Base-by-base conservation (phyloP, 2,888 invertebrate species). In the Suillia variegata region DNA sequence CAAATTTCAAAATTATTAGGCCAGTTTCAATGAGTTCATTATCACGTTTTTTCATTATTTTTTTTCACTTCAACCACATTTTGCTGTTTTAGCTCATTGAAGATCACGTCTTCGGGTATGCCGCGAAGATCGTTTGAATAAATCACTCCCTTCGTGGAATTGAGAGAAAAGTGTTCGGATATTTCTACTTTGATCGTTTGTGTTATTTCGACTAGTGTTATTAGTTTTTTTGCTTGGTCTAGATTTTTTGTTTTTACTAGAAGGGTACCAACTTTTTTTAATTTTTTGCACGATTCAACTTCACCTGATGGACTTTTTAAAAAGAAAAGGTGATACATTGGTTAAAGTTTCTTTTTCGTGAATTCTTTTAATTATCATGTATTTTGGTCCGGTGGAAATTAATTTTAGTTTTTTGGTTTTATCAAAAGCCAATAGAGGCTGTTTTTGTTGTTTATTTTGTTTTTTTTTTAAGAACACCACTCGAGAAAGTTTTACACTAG, bases 11-110 rank as follows among this genome's bases (percentile, higher is more conserved):
- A 12, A 61, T 59, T 21, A 59, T 24, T 45, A 62, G 33, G 15
- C 61, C 62, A 22, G 61, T 64, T 57, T 62, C 59, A 18, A 50
- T 18, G 12, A 62, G 31, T 12, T 55, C 52, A 1, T 59, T 51
- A 8, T 49, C 42, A 13, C 21, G 17, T 57, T 45, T 59, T 22
- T 58, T 63, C 31, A 59, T 18, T 24, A 59, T 57, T 62, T 62
- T n/a, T 57, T 42, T 47, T 59, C 22, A 60, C 58, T 53, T 62
- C 60, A 5, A 17, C 18, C 8, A 62, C 51, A 21, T 58, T 58
- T 50, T 62, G 58, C 5, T 33, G 15, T 33, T 52, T 38, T 15
- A 61, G 48, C 48, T 61, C 56, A 10, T 50, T 21, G 8, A 58
- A 31, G 10, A 62, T 62, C 52, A 52, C 55, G 8, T 54, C 38